These are phyloP conservation scores for Lethenteron camtschaticum DNA, from an alignment of 2,113 vertebrate genomes.

Conservation along the genomic window DNA sequence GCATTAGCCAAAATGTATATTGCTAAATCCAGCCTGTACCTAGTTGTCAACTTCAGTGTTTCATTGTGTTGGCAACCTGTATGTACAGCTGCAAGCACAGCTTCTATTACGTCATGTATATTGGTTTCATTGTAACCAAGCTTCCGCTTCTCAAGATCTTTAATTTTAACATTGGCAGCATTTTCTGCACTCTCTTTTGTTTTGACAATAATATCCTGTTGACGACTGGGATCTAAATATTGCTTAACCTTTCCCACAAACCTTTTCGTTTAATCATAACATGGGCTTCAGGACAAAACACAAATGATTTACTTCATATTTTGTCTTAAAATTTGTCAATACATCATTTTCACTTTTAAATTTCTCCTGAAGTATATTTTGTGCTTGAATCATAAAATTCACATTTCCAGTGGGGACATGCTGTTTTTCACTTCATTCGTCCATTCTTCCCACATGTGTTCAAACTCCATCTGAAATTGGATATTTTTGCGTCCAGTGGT, in stretches of 20 bases:
- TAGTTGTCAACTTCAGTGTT: conserved; percentile 13
- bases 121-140: conserved; percentile 15
- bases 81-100: conserved; percentile 12
- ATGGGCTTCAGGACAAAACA: accelerated
- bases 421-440: conserved; percentile 9
- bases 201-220: accelerated
- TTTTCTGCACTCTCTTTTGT: neutral
- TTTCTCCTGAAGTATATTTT: conserved; percentile 13
- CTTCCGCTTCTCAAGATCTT: conserved; percentile 4
- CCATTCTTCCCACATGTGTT: conserved; percentile 13
- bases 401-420: neutral
- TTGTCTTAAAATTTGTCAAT: no score
- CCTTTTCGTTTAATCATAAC: conserved; percentile 12
- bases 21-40: conserved; percentile 16
- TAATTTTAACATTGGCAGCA: neutral
- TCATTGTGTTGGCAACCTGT: conserved; percentile 12
- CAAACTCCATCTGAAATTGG: conserved; percentile 14
- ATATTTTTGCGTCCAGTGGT: conserved; percentile 8
- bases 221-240: accelerated
- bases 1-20: no score
- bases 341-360: conserved; percentile 11
- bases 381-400: conserved; percentile 12
- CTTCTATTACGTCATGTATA: conserved; percentile 16
- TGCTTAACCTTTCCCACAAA: accelerated
- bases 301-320: neutral